phyloP scores from a whole-genome alignment of 2,113 vertebrate species.

The Dryoscopus gambensis region DNA sequence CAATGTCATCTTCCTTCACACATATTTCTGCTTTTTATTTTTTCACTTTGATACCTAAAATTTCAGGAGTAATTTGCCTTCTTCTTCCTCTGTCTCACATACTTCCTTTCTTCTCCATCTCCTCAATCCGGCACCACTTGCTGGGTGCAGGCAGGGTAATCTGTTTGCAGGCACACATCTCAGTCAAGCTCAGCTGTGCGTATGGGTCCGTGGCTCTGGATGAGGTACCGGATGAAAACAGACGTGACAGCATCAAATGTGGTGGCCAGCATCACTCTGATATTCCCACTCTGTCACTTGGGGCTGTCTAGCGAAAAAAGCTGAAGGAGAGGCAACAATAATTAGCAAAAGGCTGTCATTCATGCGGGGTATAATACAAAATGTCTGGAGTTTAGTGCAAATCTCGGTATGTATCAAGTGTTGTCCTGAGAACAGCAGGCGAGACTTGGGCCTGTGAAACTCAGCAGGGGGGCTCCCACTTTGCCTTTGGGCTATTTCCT shows the following conservation, averaged over 20 bases:
- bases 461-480: not conserved
- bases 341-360: not conserved
- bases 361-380: not conserved
- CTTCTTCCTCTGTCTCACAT: not conserved
- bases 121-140: rapidly evolving
- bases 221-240: rapidly evolving
- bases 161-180: not conserved
- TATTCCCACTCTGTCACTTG: not conserved
- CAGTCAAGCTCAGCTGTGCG: rapidly evolving
- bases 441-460: not conserved
- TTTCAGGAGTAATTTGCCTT: not conserved
- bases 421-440: not conserved
- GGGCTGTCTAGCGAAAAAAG: not conserved
- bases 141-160: not conserved
- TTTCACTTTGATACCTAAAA: not conserved
- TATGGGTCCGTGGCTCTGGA: rapidly evolving
- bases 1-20: not conserved
- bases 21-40: not conserved
- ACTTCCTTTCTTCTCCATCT: not conserved
- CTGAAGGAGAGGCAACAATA: not conserved
- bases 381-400: not conserved
- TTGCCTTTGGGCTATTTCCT: not conserved
- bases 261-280: rapidly evolving
- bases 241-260: rapidly evolving
- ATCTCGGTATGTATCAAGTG: not conserved